Percentiles rank a stretch among this genome's conserved stretches.
phyloP scores from a whole-genome alignment of 53 echinoderm and acorn worm genomes.

The Temnopleurus reevesii region DNA sequence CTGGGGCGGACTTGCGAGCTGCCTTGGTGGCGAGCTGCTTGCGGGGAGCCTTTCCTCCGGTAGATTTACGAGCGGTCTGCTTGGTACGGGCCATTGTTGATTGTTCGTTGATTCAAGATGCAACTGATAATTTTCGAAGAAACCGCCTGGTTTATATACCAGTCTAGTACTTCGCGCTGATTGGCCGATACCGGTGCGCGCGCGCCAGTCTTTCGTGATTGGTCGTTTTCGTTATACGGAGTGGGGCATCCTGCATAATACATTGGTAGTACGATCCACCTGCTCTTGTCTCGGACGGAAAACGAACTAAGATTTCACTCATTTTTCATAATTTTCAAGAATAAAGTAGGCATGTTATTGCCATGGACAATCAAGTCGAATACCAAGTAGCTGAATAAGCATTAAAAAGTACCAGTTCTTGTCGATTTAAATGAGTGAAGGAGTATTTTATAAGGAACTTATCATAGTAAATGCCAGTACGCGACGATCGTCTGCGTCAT shows the following conservation, averaged over 20 bases:
- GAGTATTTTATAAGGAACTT: not conserved
- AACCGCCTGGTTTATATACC: conserved; percentile 26
- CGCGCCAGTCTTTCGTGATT: not conserved
- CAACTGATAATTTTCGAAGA: conserved; percentile 7
- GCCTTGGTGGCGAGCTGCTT: conserved; percentile 99
- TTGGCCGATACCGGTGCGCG: not conserved
- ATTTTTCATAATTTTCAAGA: not conserved
- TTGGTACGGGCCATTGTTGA: conserved; percentile 96
- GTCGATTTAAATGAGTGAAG: not conserved
- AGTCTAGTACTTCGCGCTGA: not conserved
- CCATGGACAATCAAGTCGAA: too few species aligned
- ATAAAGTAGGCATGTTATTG: not conserved
- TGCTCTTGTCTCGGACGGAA: not conserved
- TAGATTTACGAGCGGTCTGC: conserved; percentile 97
- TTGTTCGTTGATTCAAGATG: not conserved
- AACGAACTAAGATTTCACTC: not conserved
- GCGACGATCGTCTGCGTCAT: not conserved
- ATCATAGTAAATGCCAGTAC: not conserved
- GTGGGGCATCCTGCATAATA: conserved; percentile 3
- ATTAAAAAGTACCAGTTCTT: not conserved
- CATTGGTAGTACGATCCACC: not conserved
- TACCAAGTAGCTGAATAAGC: not conserved
- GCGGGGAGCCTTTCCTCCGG: conserved; percentile 97
- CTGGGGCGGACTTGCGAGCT: conserved; percentile 96
- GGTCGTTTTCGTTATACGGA: conserved; percentile 7